A percentile compares a stretch with the other conserved stretches of the same genome.
Conservation (phyloP, 2,113 vertebrate species). For the Bos javanicus region DNA sequence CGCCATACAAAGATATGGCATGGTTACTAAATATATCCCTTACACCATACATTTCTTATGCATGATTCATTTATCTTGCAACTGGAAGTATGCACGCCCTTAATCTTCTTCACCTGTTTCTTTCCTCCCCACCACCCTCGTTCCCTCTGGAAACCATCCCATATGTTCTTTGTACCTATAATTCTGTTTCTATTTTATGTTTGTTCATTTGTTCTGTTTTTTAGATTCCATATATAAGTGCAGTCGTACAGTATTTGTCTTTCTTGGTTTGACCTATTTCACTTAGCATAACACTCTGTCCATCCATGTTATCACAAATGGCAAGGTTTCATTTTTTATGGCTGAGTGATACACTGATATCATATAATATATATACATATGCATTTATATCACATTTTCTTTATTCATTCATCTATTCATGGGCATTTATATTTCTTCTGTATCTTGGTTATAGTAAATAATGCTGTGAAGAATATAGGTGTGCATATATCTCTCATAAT, state of each 20-base stretch:
- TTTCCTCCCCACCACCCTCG: background rate
- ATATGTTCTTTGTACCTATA: background rate
- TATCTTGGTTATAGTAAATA: background rate
- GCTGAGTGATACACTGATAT: background rate
- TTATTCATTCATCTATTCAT: background rate
- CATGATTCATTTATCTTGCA: background rate
- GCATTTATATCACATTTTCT: background rate
- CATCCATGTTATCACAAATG: background rate
- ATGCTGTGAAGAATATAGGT: background rate
- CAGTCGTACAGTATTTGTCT: background rate
- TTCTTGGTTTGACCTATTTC: background rate
- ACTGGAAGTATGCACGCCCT: background rate
- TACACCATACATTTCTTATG: fast-evolving
- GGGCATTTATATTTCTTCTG: background rate
- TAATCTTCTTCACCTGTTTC: background rate
- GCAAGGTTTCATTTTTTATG: background rate
- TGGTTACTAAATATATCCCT: background rate
- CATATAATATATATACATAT: background rate
- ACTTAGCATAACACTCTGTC: background rate
- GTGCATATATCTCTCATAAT: background rate
- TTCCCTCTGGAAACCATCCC: background rate
- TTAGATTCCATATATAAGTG: background rate
- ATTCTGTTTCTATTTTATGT: background rate
- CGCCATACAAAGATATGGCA: background rate
- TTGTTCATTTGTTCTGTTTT: background rate